These are phyloP conservation scores for Nothobranchius furzeri DNA, from an alignment of 2,113 vertebrate species.

Conservation along the genomic window DNA sequence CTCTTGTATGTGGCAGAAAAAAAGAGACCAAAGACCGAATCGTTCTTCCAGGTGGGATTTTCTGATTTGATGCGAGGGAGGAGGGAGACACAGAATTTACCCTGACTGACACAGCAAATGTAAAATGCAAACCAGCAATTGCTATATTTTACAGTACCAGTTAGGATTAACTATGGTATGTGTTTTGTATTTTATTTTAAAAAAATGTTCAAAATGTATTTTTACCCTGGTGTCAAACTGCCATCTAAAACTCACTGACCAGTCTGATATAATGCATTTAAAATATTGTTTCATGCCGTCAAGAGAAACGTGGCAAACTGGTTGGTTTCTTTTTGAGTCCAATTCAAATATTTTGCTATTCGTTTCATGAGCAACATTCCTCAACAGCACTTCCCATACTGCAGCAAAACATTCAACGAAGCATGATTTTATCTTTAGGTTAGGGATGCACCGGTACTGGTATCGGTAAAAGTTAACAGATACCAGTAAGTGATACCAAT, in stretches of 20 bases:
- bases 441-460: too few relatives aligned
- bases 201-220: background rate
- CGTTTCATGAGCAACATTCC: constrained; percentile 1
- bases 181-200: too few relatives aligned
- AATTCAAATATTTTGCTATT: background rate
- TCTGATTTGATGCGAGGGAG: background rate
- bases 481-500: too few relatives aligned
- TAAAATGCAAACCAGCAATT: background rate
- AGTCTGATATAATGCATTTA: background rate
- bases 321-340: constrained; percentile 5
- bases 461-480: too few relatives aligned
- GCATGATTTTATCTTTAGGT: background rate
- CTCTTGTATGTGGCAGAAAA: constrained; percentile 96
- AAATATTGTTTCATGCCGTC: background rate
- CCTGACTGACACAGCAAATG: background rate
- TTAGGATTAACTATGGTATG: too few relatives aligned
- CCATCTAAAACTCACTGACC: background rate
- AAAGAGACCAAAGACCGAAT: constrained; percentile 90
- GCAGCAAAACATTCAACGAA: background rate
- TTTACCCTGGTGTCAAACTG: background rate
- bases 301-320: background rate
- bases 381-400: background rate
- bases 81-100: background rate
- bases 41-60: constrained; percentile 88
- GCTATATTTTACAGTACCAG: background rate